Percentiles rank a stretch among this genome's conserved stretches.
Conservation (phyloP, 2,888 invertebrate species). For the Eupithecia inturbata region DNA sequence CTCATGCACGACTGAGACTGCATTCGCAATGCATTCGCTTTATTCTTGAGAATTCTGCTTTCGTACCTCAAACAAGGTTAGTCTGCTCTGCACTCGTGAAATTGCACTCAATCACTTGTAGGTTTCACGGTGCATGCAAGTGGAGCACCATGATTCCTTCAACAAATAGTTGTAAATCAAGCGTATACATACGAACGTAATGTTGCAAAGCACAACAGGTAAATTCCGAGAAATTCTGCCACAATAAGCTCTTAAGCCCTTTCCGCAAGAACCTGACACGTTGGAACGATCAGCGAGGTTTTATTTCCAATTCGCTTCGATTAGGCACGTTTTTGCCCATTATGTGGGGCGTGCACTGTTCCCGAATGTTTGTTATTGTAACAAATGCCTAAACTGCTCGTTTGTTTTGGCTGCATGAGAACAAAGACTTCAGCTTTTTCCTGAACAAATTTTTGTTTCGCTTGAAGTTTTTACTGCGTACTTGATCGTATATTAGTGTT, state of each 20-base stretch:
- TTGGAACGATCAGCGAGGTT: slow-evolving; percentile 59
- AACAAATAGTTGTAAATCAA: slow-evolving; percentile 43
- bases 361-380: slow-evolving; percentile 76
- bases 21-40: slow-evolving; percentile 32
- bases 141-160: slow-evolving; percentile 16
- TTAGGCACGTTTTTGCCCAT: slow-evolving; percentile 72
- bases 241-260: slow-evolving; percentile 75
- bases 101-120: slow-evolving; percentile 39
- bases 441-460: slow-evolving; percentile 61
- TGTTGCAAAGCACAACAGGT: slow-evolving; percentile 50
- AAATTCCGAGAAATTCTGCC: slow-evolving; percentile 62
- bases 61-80: slow-evolving; percentile 32
- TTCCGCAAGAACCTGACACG: slow-evolving; percentile 67
- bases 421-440: slow-evolving; percentile 75
- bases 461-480: slow-evolving; percentile 71
- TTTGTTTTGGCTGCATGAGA: slow-evolving; percentile 79
- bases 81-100: slow-evolving; percentile 35
- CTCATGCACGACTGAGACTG: slow-evolving; percentile 38
- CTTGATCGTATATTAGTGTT: slow-evolving; percentile 59
- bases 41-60: slow-evolving; percentile 24
- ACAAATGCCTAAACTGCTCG: slow-evolving; percentile 72
- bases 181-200: slow-evolving; percentile 24
- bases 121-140: slow-evolving; percentile 31
- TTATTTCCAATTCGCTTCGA: slow-evolving; percentile 66
- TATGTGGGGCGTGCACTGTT: slow-evolving; percentile 53